Evolutionary conservation across 2,888 invertebrate genomes (phyloP).

Genomic region (Peribatodes rhomboidaria): DNA sequence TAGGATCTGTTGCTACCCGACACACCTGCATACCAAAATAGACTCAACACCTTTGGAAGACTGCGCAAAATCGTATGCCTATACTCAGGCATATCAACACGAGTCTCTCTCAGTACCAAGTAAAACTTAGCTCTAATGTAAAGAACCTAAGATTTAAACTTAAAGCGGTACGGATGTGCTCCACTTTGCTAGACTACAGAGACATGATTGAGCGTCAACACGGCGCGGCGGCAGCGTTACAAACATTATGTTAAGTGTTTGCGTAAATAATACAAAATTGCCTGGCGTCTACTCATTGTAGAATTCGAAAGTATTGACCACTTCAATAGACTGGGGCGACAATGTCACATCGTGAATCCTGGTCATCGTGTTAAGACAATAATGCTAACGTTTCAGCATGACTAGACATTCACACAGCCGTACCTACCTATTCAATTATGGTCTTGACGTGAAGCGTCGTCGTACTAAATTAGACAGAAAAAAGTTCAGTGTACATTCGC

Average conservation of each 20-base stretch:
- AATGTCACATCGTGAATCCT: constrained; percentile 23
- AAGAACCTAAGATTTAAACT: constrained; percentile 47
- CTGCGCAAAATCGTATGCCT: constrained; percentile 46
- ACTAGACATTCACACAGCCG: constrained; percentile 23
- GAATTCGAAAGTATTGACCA: constrained; percentile 23
- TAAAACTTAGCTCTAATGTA: constrained; percentile 51
- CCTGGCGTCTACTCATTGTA: constrained; percentile 13
- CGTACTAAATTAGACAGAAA: constrained; percentile 26
- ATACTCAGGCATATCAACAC: constrained; percentile 40
- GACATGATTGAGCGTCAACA: constrained; percentile 55
- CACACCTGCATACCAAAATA: constrained; percentile 47
- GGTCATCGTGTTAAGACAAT: constrained; percentile 18
- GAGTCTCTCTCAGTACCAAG: constrained; percentile 38
- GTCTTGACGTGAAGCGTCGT: constrained; percentile 12
- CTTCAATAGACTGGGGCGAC: constrained; percentile 25
- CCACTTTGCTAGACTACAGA: constrained; percentile 53
- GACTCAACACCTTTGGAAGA: constrained; percentile 47
- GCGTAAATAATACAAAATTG: constrained; percentile 52
- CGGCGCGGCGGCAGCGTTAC: constrained; percentile 52
- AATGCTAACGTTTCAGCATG: constrained; percentile 20
- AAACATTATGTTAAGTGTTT: constrained; percentile 59
- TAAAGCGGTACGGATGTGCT: constrained; percentile 42
- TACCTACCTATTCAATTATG: constrained; percentile 29
- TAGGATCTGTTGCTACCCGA: constrained; percentile 62
- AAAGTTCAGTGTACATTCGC: constrained; percentile 37